Evolutionary conservation across 2,797 vertebrate species (phyloP), one percentile per base, ranked within the genome.

Genomic region (Knipowitschia caucasica): DNA sequence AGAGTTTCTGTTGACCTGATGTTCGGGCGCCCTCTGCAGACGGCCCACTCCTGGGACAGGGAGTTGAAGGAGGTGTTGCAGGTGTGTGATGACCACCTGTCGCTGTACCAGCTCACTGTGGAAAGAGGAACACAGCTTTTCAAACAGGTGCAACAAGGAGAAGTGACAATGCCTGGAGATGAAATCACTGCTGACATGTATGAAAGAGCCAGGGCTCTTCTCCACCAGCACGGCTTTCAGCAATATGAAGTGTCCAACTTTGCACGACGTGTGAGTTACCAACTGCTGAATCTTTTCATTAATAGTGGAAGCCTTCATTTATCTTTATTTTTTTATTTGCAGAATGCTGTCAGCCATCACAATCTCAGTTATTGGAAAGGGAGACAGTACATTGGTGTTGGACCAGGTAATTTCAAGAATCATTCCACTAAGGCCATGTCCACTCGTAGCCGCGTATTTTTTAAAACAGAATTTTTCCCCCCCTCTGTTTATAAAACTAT

Each of bases 171-270:
- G 0, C 92, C 92, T 0, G 15, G 63, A 1, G 89, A 90, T 0
- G 92, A 98, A 2, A 59, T 80, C 5, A 84, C 84, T 0, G 91
- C 94, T 0, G 86, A 89, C 5, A 96, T 98, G 95, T 99, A 96
- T 77, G 75, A 78, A 2, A 15, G 72, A 0, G 92, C 93, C 9
- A 73, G 89, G 5, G 15, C 17, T 2, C n/a, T 47, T 21, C 88
- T 98, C 5, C 74, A 53, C 6, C 77, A 85, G 0, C 71, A 80
- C 0, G 92, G 92, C 36, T 94, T 96, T 67, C 73, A 71, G n/a
- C 96, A 95, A 62, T 99, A 98, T 0, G 95, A 99, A 67, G 94
- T 99, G 67, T 98, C 96, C 2, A 98, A 94, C 85, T 99, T 99
- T 47, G 92, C 94, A 34, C 89, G 85, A 82, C 86, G 87, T 29